These are phyloP conservation scores for Girardinichthys multiradiatus DNA, from an alignment of 2,113 vertebrate species.

Conservation along the genomic window DNA sequence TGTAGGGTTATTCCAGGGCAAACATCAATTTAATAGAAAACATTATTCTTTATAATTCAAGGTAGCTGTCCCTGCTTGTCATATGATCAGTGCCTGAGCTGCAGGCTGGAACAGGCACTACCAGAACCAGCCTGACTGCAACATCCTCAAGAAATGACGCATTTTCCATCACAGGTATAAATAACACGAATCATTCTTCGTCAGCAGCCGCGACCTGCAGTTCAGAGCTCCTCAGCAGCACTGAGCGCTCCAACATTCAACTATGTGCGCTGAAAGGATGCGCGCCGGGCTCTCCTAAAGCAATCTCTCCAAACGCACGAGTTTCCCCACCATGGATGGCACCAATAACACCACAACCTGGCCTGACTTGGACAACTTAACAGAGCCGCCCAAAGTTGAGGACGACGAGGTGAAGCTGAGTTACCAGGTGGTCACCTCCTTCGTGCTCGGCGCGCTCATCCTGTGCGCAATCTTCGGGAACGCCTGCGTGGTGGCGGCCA, in stretches of 20 bases:
- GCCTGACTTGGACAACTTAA: conserved; percentile 57
- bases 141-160: conserved; percentile 76
- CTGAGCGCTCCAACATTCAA: conserved; percentile 20
- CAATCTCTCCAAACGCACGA: conserved; percentile 7
- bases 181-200: conserved; percentile 58
- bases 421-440: conserved; percentile 90
- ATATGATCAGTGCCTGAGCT: neutral
- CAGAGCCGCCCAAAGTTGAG: conserved; percentile 51
- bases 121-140: conserved; percentile 17
- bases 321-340: conserved; percentile 79
- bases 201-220: conserved; percentile 57
- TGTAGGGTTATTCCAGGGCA: no score
- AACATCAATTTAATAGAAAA: neutral
- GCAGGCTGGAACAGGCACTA: conserved; percentile 1
- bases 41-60: no score
- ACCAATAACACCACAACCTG: conserved; percentile 82
- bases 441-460: conserved; percentile 90
- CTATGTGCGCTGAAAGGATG: conserved; percentile 46
- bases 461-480: conserved; percentile 93
- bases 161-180: conserved; percentile 77
- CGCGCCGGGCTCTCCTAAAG: conserved; percentile 36
- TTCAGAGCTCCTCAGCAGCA: conserved; percentile 12
- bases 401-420: conserved; percentile 84
- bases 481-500: conserved; percentile 95
- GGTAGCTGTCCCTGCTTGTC: no score